Percentiles rank a stretch among this genome's conserved stretches.
Evolutionary conservation across 1,140 invertebrate genomes (phyloP).

Genomic region (Sitophilus oryzae): DNA sequence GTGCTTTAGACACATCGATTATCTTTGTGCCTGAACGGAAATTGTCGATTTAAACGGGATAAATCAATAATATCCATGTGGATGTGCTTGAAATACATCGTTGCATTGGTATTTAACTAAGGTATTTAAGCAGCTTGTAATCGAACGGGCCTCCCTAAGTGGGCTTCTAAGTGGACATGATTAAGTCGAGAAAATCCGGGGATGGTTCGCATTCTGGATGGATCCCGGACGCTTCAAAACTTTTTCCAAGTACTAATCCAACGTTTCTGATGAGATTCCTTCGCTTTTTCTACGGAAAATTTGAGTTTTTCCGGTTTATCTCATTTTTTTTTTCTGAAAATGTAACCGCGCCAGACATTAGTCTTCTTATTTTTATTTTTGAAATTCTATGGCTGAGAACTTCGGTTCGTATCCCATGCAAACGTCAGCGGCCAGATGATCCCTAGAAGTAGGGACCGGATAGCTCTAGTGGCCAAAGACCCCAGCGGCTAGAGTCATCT

Average conservation of each 20-base stretch:
- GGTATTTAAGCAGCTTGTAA: slow-evolving; percentile 93
- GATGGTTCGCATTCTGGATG: slow-evolving; percentile 87
- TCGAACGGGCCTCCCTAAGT: slow-evolving; percentile 92
- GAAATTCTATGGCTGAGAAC: no score
- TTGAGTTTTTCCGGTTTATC: no score
- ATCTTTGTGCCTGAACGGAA: slow-evolving; percentile 90
- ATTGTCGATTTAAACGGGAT: slow-evolving; percentile 96
- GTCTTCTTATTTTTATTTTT: no score
- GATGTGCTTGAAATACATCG: slow-evolving; percentile 91
- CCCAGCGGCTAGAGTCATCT: no score
- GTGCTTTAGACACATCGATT: slow-evolving; percentile 91
- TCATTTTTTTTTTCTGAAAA: no score
- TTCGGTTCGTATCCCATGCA: no score
- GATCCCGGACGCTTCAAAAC: slow-evolving; percentile 88
- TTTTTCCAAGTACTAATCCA: slow-evolving; percentile 82
- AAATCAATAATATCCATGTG: slow-evolving; percentile 98
- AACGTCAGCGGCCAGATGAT: no score
- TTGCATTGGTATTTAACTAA: no score
- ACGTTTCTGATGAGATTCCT: slow-evolving; percentile 45
- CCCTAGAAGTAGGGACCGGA: no score
- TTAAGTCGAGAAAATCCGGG: slow-evolving; percentile 74
- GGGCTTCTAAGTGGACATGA: slow-evolving; percentile 78
- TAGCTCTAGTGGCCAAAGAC: no score
- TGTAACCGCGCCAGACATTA: no score
- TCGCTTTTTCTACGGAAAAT: slow-evolving; percentile 28